Evolutionary conservation across 1,140 invertebrate species (phyloP).

Genomic region (Caenorhabditis remanei): DNA sequence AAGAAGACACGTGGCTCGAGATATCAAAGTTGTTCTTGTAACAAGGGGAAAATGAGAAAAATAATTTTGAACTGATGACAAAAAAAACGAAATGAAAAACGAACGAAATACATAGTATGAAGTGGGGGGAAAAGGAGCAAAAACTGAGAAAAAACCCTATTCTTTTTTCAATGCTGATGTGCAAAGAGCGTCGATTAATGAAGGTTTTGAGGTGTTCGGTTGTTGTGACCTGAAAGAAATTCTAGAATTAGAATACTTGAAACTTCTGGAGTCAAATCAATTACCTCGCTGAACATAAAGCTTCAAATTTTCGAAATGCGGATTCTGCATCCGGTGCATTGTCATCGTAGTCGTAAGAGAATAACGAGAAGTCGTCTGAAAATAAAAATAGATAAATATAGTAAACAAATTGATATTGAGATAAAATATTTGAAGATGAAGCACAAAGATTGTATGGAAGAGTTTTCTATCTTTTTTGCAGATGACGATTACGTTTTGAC

Average conservation of each 20-base stretch:
- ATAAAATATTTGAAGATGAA: no score
- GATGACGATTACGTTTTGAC: neutral
- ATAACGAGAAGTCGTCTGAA: slow-evolving; percentile 45
- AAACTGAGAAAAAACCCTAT: slow-evolving; percentile 46
- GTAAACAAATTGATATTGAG: no score
- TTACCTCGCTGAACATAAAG: slow-evolving; percentile 45
- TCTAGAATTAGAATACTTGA: neutral
- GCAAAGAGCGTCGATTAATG: slow-evolving; percentile 50
- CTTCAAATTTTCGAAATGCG: slow-evolving; percentile 41
- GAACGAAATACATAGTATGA: slow-evolving; percentile 48
- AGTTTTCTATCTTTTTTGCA: neutral
- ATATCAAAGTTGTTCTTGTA: slow-evolving; percentile 50
- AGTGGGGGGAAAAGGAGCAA: neutral
- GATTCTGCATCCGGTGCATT: slow-evolving; percentile 28
- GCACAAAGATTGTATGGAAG: slow-evolving; percentile 5
- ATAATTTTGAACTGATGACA: neutral
- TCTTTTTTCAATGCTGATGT: slow-evolving; percentile 48
- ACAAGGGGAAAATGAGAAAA: slow-evolving; percentile 7
- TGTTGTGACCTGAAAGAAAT: slow-evolving; percentile 25
- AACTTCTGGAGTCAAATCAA: neutral
- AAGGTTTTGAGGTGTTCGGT: slow-evolving; percentile 18
- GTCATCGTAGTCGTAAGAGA: slow-evolving; percentile 43
- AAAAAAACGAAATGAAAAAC: slow-evolving; percentile 36
- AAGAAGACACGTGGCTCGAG: slow-evolving; percentile 46
- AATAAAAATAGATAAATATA: neutral